Percentiles rank a stretch among this genome's conserved stretches.
Conservation (phyloP, 2,888 invertebrate species). For the Protophormia terraenovae region DNA sequence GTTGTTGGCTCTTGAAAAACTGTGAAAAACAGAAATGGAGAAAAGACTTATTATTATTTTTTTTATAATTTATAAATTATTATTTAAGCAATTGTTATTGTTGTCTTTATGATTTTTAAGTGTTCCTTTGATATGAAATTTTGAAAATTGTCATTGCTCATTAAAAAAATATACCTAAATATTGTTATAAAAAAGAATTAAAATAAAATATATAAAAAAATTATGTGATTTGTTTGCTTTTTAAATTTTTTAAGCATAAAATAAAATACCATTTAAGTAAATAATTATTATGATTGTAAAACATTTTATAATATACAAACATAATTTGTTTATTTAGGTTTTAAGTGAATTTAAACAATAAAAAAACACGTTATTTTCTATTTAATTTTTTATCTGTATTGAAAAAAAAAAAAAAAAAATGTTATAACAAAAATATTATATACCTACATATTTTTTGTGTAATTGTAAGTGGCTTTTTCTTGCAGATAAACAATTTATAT, state of each 20-base stretch:
- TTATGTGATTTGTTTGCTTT: constrained; percentile 40
- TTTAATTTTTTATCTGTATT: constrained; percentile 10
- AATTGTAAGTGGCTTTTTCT: constrained; percentile 2
- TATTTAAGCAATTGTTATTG: constrained; percentile 60
- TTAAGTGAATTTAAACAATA: constrained; percentile 36
- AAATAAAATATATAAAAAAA: background rate
- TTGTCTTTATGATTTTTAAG: constrained; percentile 38
- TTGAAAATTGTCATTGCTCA: background rate
- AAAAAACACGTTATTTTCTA: constrained; percentile 27
- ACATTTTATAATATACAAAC: background rate
- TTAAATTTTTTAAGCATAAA: constrained; percentile 14
- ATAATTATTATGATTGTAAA: background rate
- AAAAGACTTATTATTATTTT: constrained; percentile 64
- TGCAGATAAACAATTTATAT: constrained; percentile 9
- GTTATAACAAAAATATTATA: background rate
- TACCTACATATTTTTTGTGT: background rate
- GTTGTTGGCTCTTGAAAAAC: constrained; percentile 3
- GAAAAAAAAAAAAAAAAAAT: constrained; percentile 1
- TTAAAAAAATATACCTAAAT: background rate
- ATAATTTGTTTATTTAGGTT: constrained; percentile 10
- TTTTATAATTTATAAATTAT: constrained; percentile 49
- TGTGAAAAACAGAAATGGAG: constrained; percentile 46
- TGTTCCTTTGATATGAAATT: constrained; percentile 34
- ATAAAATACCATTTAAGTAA: constrained; percentile 18
- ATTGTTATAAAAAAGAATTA: background rate